Evolutionary conservation across 2,888 invertebrate genomes (phyloP).

Genomic region (Drosophila lutescens): DNA sequence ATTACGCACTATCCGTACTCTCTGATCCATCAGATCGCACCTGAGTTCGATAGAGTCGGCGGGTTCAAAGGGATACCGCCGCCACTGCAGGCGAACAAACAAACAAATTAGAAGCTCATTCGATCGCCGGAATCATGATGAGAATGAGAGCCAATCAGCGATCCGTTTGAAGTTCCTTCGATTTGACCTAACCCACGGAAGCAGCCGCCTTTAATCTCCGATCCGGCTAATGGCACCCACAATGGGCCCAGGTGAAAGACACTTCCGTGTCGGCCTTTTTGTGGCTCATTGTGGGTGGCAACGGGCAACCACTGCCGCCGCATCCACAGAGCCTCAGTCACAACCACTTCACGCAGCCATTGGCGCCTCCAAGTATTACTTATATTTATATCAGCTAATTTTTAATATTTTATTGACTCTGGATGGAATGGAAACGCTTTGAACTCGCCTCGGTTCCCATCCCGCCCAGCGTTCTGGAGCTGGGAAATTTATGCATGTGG

Average conservation of each 20-base stretch:
- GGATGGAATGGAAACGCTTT: constrained; percentile 53
- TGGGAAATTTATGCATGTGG: constrained; percentile 59
- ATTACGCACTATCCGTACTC: neutral
- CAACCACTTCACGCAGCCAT: constrained; percentile 21
- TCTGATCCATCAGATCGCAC: constrained; percentile 64
- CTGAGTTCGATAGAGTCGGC: constrained; percentile 55
- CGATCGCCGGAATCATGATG: constrained; percentile 58
- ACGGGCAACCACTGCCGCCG: constrained; percentile 34
- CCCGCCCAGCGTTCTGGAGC: constrained; percentile 9
- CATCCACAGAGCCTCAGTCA: neutral
- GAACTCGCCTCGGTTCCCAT: constrained; percentile 60
- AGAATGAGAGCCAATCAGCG: constrained; percentile 34
- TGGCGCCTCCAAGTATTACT: constrained; percentile 67
- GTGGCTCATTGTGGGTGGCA: constrained; percentile 65
- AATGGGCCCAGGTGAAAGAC: constrained; percentile 57
- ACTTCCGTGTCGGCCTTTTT: constrained; percentile 72
- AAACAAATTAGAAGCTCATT: constrained; percentile 49
- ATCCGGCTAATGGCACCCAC: constrained; percentile 26
- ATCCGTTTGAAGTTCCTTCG: constrained; percentile 57
- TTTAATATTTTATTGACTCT: constrained; percentile 78
- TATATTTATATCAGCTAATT: constrained; percentile 71
- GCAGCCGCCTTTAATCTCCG: constrained; percentile 69
- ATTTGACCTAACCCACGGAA: constrained; percentile 48
- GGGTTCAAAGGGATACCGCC: constrained; percentile 62
- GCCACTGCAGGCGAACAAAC: constrained; percentile 50